Evolutionary conservation across 2,888 invertebrate species (phyloP).

Genomic region (Tinea pellionella): DNA sequence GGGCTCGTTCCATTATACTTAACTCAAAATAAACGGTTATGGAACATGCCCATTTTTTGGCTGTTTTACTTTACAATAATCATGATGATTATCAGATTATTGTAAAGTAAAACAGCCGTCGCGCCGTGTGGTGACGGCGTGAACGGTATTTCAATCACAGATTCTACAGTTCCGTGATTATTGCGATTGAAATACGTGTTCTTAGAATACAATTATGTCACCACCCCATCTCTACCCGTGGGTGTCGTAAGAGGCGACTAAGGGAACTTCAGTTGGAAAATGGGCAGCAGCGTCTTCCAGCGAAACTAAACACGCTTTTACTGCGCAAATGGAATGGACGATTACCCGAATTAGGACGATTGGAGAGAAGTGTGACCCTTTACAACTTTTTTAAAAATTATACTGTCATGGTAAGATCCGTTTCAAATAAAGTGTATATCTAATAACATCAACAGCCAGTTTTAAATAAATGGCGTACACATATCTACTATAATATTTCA

Average conservation of each 20-base stretch:
- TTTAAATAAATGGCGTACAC: too few relatives aligned
- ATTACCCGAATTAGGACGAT: not conserved
- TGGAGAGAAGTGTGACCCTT: too few relatives aligned
- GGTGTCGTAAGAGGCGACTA: slow-evolving; percentile 2
- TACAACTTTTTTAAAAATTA: too few relatives aligned
- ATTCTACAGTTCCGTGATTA: not conserved
- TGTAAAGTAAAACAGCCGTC: not conserved
- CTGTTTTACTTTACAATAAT: too few relatives aligned
- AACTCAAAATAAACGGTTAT: too few relatives aligned
- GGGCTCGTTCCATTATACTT: too few relatives aligned
- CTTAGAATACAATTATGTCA: slow-evolving; percentile 6
- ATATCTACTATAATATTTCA: too few relatives aligned
- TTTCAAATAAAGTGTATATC: too few relatives aligned
- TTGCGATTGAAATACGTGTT: not conserved
- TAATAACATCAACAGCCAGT: too few relatives aligned
- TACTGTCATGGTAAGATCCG: too few relatives aligned
- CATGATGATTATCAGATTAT: too few relatives aligned
- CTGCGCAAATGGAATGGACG: not conserved
- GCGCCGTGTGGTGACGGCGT: slow-evolving; percentile 4
- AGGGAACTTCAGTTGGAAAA: not conserved
- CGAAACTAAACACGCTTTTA: not conserved
- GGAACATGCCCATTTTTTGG: too few relatives aligned
- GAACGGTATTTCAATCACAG: not conserved
- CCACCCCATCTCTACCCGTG: not conserved
- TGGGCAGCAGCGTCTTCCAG: not conserved